phyloP scores from a whole-genome alignment of 2,888 invertebrate genomes.

The Stenotaenia linearis region DNA sequence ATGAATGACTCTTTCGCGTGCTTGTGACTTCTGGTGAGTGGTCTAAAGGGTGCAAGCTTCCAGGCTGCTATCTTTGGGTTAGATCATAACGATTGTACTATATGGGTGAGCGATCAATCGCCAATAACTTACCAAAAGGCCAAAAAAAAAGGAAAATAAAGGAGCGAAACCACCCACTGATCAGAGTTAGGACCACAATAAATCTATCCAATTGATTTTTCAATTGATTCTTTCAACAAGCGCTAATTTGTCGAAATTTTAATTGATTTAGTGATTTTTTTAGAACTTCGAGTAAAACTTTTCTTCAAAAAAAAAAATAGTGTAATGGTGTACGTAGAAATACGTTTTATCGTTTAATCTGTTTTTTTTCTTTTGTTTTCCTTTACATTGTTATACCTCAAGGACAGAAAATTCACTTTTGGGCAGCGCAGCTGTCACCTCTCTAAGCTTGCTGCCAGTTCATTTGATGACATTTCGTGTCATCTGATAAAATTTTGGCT shows the following conservation, averaged over 20 bases:
- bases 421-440: conserved; percentile 10
- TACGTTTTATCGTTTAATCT: background rate
- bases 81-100: conserved; percentile 20
- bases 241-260: too few species aligned
- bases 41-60: background rate
- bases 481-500: conserved; percentile 16
- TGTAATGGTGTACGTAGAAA: conserved; percentile 1
- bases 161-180: background rate
- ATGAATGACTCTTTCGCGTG: conserved; percentile 2
- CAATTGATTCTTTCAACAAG: background rate
- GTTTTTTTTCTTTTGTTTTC: background rate
- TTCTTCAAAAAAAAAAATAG: background rate
- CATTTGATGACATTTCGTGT: conserved; percentile 21
- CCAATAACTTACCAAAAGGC: background rate
- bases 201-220: background rate
- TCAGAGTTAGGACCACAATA: background rate
- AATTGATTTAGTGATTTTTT: too few species aligned
- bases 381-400: conserved; percentile 11
- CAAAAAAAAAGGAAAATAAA: background rate
- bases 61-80: background rate
- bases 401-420: conserved; percentile 21
- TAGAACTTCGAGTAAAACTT: too few species aligned
- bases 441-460: conserved; percentile 26
- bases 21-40: conserved; percentile 23
- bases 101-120: conserved; percentile 21